These are phyloP conservation scores for Pangasius djambal DNA, from an alignment of 2,797 vertebrate species.

Conservation along the genomic window DNA sequence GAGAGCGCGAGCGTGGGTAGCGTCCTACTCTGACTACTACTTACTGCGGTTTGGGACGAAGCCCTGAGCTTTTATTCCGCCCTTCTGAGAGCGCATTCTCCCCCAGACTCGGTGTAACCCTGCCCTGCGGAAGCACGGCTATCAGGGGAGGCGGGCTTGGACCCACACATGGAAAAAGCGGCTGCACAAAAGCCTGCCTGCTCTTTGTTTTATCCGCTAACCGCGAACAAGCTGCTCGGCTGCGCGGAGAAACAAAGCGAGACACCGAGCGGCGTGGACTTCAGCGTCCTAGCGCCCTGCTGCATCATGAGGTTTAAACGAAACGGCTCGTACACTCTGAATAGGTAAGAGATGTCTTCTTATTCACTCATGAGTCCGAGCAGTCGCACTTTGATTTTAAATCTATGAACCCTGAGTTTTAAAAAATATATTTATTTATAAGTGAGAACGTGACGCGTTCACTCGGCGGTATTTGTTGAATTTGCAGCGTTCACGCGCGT, in stretches of 20 bases:
- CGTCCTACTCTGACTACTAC: background rate
- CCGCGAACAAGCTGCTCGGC: slow-evolving; percentile 36
- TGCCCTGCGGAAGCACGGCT: slow-evolving; percentile 67
- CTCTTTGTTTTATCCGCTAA: slow-evolving; percentile 56
- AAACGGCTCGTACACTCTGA: slow-evolving; percentile 85
- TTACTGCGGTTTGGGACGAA: slow-evolving; percentile 17
- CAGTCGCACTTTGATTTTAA: background rate
- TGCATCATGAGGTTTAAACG: slow-evolving; percentile 83
- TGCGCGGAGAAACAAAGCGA: slow-evolving; percentile 58
- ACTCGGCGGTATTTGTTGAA: background rate
- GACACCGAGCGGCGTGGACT: slow-evolving; percentile 78
- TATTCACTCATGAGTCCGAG: background rate
- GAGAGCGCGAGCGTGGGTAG: background rate
- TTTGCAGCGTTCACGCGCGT: background rate
- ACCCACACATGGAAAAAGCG: slow-evolving; percentile 38
- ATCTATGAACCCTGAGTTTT: background rate
- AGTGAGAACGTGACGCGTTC: background rate
- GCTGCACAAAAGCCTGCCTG: slow-evolving; percentile 53
- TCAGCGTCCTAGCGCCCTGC: slow-evolving; percentile 79
- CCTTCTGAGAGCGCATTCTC: background rate
- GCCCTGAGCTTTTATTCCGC: background rate
- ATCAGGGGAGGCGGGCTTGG: slow-evolving; percentile 57
- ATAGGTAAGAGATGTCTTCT: slow-evolving; percentile 75
- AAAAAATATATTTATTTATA: background rate
- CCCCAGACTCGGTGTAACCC: slow-evolving; percentile 58